Base-by-base conservation (phyloP, 64 coral and sea anemone genomes). In the Dendronephthya gigantea region DNA sequence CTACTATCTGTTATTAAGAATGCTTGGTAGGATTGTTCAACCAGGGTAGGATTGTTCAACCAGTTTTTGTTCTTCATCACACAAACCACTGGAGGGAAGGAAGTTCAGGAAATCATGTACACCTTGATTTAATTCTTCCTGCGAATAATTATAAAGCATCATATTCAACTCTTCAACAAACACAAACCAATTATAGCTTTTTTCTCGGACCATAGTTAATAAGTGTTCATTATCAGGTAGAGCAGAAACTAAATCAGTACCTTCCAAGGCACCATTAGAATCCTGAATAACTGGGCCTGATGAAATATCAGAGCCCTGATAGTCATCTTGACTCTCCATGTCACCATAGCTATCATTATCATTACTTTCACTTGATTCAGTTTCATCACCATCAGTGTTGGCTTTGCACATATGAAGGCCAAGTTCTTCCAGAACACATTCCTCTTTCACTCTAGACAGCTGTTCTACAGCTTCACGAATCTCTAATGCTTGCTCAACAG, bases 331-430 rank as follows among this genome's bases (percentile, higher is more conserved):
- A 88, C 87, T 88, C 52, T 83, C 76, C 87, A 88, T 58, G 39
- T 84, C 82, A 83, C 81, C 27, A 35, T 31, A 81, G 52, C 62
- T 55, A 32, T 83, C 87, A 43, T 49, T 89, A 49, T 90, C 86
- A 88, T 23, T 88, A 33, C 86, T 75, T 75, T 75, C 69, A 75
- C 69, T 75, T 66, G 88, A 90, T 85, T 90, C 88, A 84, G 37
- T 75, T 48, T 90, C 66, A 39, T 89, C 82, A 89, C 50, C 72
- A 40, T 69, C 55, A 89, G 76, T 84, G 56, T 89, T 49, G 56
- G 82, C 47, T n/a, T n/a, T n/a, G 45, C 84, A 40, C 40, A 56
- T 56, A 76, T n/a, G 50, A 82, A 86, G 4, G 34, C 89, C 89
- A 82, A 90, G 83, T 56, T 40, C 74, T 82, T 86, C 68, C 43